These are phyloP conservation scores for human (Homo sapiens) DNA, from an alignment of 2,113 vertebrate genomes.

Conservation along the genomic window DNA sequence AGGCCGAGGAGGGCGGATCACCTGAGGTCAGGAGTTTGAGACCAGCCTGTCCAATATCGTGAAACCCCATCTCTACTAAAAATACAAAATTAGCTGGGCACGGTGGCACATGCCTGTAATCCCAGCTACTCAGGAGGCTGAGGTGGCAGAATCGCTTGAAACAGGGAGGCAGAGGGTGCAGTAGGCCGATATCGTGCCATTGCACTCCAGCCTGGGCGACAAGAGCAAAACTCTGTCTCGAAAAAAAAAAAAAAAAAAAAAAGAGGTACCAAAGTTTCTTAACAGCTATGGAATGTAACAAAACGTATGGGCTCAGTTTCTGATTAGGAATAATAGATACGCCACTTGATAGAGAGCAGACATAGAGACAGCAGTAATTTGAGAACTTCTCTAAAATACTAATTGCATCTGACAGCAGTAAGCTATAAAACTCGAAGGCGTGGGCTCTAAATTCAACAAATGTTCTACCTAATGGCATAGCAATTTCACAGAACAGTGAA, in stretches of 20 bases:
- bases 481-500: slow-evolving; percentile 3
- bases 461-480: neutral
- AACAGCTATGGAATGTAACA: neutral
- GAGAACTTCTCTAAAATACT: neutral
- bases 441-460: neutral
- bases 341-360: neutral
- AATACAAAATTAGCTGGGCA: too few relatives aligned
- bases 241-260: neutral
- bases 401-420: neutral
- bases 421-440: neutral
- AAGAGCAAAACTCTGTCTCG: too few relatives aligned
- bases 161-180: too few relatives aligned
- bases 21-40: too few relatives aligned
- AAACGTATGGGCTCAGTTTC: neutral
- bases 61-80: too few relatives aligned
- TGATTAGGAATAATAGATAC: neutral
- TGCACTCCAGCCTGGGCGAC: too few relatives aligned
- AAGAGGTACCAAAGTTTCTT: neutral
- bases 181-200: too few relatives aligned
- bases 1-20: too few relatives aligned
- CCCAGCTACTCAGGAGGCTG: too few relatives aligned
- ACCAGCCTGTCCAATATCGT: too few relatives aligned
- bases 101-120: too few relatives aligned
- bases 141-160: too few relatives aligned
- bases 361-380: neutral